Evolutionary conservation across 53 echinoderm and acorn worm species (phyloP).

Genomic region (Crossaster papposus): DNA sequence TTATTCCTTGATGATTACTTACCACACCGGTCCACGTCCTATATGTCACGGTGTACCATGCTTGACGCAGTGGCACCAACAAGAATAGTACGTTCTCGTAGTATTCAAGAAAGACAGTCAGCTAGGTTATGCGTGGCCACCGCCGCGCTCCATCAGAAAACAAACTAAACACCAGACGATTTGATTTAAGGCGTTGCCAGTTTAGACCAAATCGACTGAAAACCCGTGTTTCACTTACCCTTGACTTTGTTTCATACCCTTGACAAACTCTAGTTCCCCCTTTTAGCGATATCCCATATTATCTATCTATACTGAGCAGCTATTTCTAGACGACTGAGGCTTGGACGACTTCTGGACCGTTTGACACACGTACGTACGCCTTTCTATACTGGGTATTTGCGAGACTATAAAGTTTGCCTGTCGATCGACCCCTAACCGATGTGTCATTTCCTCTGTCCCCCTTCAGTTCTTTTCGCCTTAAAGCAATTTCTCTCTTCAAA

Average conservation of each 20-base stretch:
- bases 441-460: conserved; percentile 31
- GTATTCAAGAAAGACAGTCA: not conserved
- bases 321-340: not conserved
- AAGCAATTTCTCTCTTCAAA: too few species aligned
- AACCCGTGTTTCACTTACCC: not conserved
- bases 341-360: not conserved
- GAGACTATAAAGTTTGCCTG: not conserved
- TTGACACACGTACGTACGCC: not conserved
- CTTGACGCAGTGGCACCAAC: too few species aligned
- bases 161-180: not conserved
- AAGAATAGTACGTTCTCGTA: not conserved
- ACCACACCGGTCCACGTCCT: too few species aligned
- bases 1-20: too few species aligned
- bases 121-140: not conserved
- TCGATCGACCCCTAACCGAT: conserved; percentile 26
- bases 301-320: not conserved
- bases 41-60: too few species aligned
- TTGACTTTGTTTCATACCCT: not conserved
- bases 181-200: not conserved
- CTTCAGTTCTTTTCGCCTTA: not conserved
- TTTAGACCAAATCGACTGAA: not conserved
- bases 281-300: not conserved
- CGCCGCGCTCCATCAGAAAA: not conserved
- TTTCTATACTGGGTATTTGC: not conserved
- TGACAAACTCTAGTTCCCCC: not conserved